Conservation (phyloP, 2,797 vertebrate species). For the Myotis myotis region DNA sequence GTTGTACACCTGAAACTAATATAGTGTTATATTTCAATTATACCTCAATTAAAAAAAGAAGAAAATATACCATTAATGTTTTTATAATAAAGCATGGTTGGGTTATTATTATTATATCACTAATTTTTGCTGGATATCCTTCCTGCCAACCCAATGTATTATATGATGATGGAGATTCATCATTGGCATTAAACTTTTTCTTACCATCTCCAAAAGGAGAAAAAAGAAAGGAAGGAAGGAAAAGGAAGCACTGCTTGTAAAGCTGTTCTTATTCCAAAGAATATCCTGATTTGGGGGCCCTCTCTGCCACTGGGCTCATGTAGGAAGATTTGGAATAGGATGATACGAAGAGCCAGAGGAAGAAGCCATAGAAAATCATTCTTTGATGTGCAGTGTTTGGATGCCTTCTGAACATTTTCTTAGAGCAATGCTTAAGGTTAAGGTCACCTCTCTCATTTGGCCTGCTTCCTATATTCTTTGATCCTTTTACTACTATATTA, state of each 20-base stretch:
- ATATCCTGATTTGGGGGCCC: fast-evolving
- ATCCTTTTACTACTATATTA: neutral
- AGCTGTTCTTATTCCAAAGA: neutral
- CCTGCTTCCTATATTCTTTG: neutral
- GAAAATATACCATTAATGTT: neutral
- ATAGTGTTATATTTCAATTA: neutral
- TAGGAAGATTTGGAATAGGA: neutral
- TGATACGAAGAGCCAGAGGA: neutral
- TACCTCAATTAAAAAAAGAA: neutral
- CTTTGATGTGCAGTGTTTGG: neutral
- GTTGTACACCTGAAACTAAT: neutral
- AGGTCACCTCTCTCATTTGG: neutral
- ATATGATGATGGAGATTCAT: neutral
- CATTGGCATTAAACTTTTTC: neutral
- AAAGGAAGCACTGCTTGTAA: neutral
- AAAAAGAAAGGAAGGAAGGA: neutral
- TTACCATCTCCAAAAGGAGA: neutral
- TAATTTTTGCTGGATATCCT: neutral
- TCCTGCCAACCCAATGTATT: too few relatives aligned
- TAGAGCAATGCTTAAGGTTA: neutral
- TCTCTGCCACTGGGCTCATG: neutral
- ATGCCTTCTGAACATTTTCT: neutral
- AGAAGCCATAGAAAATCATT: neutral
- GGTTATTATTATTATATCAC: neutral
- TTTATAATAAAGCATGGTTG: neutral